Base-by-base conservation (phyloP, 2,888 invertebrate genomes). In the Cephus spinipes region DNA sequence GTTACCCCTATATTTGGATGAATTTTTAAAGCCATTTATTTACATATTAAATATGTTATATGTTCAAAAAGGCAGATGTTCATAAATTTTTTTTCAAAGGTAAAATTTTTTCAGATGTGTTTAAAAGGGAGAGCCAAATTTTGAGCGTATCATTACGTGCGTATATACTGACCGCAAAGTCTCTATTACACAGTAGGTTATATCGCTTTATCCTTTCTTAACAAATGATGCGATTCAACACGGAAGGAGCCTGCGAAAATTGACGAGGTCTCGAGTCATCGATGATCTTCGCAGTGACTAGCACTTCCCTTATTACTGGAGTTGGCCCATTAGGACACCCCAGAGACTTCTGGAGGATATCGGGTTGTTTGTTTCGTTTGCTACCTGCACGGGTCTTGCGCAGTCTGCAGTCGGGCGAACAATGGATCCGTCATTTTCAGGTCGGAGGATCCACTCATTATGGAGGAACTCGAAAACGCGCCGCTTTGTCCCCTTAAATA, bases 341-440 rank as follows among this genome's bases (percentile, higher is more conserved):
- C 23, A 23, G 55, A 55, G 55, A 55, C 55, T 55, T 2, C 55
- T 55, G 55, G 3, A 71, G 31, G 31, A 31, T 31, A 71, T 71
- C 71, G 71, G 32, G 71, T 71, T 71, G 71, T 71, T 71, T 71
- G 73, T 40, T 30, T 76, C n/a, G 30, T 35, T 73, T 36, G 36
- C 73, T 74, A 80, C 75, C 73, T 77, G 80, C 68, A 55, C 79
- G 80, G 69, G 68, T 74, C 69, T 73, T 80, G 73, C 40, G 75
- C 76, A 79, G 81, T 68, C 79, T 71, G 71, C 71, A 71, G 32
- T 74, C 76, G 80, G 73, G 77, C 69, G 78, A 85, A 87, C 85
- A 85, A 87, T 85, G 83, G 81, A 78, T 81, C 81, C 84, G 81
- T 85, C 85, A 82, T 84, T 86, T 84, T 73, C 85, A 85, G 82